These are phyloP conservation scores for Eupithecia dodoneata DNA, from an alignment of 2,888 invertebrate genomes.

Conservation along the genomic window DNA sequence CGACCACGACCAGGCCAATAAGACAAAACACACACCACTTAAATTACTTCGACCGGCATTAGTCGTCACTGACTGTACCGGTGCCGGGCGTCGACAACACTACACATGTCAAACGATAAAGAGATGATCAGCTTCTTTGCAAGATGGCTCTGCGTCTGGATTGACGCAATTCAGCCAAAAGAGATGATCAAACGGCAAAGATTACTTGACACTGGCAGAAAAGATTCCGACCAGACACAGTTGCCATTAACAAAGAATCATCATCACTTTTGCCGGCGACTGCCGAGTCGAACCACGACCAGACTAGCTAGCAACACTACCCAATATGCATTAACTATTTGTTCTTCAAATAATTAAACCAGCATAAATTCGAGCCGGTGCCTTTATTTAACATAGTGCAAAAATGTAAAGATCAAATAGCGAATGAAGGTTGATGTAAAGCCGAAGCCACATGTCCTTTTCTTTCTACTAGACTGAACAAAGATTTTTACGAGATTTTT, in stretches of 20 bases:
- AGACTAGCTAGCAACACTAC: constrained; percentile 16
- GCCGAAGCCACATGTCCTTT: not conserved
- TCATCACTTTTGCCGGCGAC: constrained; percentile 29
- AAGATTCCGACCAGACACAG: no score
- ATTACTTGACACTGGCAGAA: no score
- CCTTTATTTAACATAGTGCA: not conserved
- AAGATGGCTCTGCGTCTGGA: no score
- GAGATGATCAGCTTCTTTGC: no score
- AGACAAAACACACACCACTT: not conserved
- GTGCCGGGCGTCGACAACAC: no score
- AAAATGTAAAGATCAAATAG: not conserved
- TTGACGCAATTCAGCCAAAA: no score
- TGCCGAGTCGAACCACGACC: constrained; percentile 29
- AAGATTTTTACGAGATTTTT: not conserved
- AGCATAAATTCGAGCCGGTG: not conserved
- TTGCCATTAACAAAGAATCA: no score
- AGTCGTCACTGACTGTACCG: no score
- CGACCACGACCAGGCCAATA: constrained; percentile 32
- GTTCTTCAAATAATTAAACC: no score
- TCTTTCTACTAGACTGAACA: not conserved
- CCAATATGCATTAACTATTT: not conserved
- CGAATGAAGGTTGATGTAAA: not conserved
- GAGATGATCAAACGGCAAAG: no score
- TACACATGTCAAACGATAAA: no score
- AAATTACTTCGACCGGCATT: no score